These are phyloP conservation scores for Laticauda laticaudata DNA, from an alignment of 2,113 vertebrate genomes.

Conservation along the genomic window DNA sequence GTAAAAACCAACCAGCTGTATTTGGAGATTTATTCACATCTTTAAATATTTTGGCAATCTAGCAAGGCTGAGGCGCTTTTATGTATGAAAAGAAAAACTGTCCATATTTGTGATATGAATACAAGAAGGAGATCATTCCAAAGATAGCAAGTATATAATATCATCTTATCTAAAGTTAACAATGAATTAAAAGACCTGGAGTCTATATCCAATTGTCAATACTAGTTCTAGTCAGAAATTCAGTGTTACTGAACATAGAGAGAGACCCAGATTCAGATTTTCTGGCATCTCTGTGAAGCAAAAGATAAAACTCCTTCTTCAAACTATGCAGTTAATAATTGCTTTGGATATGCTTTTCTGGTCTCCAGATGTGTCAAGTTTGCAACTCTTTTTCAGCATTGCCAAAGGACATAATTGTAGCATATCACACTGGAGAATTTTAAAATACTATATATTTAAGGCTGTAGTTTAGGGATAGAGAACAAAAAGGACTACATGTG, in stretches of 20 bases:
- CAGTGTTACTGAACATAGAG: background rate
- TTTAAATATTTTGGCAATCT: background rate
- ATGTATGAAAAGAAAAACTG: background rate
- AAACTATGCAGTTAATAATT: background rate
- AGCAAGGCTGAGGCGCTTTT: background rate
- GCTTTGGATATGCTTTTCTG: background rate
- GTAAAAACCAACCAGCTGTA: background rate
- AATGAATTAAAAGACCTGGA: background rate
- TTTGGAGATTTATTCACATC: background rate
- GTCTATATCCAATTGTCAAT: background rate
- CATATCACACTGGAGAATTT: background rate
- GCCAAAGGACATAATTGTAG: background rate
- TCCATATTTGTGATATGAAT: background rate
- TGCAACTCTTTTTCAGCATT: background rate
- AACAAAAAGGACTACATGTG: background rate
- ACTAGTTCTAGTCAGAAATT: background rate
- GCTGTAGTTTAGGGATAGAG: background rate
- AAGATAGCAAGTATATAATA: background rate
- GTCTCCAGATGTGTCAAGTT: background rate
- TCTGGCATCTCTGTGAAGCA: background rate
- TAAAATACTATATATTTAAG: background rate
- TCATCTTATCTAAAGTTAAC: background rate
- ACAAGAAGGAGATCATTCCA: background rate
- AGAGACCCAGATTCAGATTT: background rate
- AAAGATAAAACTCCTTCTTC: background rate